Evolutionary conservation across 2,888 invertebrate species (phyloP).

Genomic region (Escarpia spicata): DNA sequence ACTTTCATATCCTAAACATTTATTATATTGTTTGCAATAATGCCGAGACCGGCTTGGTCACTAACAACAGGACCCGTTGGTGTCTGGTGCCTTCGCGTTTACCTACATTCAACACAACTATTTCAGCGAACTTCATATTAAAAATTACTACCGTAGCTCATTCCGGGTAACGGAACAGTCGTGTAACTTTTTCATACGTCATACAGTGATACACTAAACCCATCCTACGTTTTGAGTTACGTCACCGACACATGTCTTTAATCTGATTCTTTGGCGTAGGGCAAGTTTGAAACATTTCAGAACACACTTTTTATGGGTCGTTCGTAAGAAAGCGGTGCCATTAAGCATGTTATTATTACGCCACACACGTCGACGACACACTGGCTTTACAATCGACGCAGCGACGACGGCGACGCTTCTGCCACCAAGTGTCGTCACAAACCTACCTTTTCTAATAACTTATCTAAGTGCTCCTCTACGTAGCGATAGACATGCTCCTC

Average conservation of each 20-base stretch:
- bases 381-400: background rate
- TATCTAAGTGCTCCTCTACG: constrained; percentile 4
- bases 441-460: constrained; percentile 5
- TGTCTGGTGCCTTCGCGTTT: too few species aligned
- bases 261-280: background rate
- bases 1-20: too few species aligned
- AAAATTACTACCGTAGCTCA: too few species aligned
- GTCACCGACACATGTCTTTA: background rate
- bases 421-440: background rate
- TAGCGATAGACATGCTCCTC: background rate
- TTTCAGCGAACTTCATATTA: too few species aligned
- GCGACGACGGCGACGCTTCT: background rate
- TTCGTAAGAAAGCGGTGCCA: background rate
- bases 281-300: background rate
- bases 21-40: too few species aligned
- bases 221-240: background rate
- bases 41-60: too few species aligned
- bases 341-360: background rate
- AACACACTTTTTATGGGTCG: background rate
- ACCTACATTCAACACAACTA: too few species aligned
- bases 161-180: too few species aligned
- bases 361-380: background rate
- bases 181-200: too few species aligned
- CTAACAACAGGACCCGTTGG: too few species aligned
- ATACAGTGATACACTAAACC: background rate